Evolutionary conservation across 2,797 vertebrate genomes (phyloP).

Genomic region (Macropus fuliginosus): DNA sequence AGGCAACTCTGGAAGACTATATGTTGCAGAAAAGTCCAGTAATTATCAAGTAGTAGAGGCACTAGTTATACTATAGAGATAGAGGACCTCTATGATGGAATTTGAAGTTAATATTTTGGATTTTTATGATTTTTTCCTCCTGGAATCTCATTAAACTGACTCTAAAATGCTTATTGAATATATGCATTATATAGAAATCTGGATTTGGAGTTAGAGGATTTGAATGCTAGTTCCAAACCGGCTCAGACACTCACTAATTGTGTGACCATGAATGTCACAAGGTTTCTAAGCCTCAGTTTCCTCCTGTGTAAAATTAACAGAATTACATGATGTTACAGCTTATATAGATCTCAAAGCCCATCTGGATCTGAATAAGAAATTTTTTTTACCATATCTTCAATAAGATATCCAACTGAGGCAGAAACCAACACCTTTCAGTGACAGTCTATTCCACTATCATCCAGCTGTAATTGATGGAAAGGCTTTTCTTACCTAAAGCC

Average conservation of each 20-base stretch:
- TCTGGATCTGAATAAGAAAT: not conserved
- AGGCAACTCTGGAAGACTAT: not conserved
- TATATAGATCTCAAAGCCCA: not conserved
- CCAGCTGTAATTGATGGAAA: not conserved
- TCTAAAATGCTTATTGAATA: not conserved
- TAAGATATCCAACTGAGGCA: not conserved
- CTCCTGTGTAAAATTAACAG: not conserved
- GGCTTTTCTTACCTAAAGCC: not conserved
- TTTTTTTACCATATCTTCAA: not conserved
- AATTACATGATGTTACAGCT: not conserved
- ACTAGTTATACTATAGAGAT: not conserved
- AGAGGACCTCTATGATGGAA: not conserved
- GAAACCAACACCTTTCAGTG: not conserved
- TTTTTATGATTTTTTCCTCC: not conserved
- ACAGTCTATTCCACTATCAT: not conserved
- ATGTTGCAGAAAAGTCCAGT: not conserved
- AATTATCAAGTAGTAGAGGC: not conserved
- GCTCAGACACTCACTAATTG: not conserved
- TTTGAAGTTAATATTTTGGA: not conserved
- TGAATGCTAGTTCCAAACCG: not conserved
- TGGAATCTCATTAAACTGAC: not conserved
- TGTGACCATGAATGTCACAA: not conserved
- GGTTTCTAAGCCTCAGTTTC: not conserved
- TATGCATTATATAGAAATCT: not conserved
- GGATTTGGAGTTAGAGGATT: not conserved